These are phyloP conservation scores for Chirona hameri DNA, from an alignment of 2,888 invertebrate species.

Conservation along the genomic window DNA sequence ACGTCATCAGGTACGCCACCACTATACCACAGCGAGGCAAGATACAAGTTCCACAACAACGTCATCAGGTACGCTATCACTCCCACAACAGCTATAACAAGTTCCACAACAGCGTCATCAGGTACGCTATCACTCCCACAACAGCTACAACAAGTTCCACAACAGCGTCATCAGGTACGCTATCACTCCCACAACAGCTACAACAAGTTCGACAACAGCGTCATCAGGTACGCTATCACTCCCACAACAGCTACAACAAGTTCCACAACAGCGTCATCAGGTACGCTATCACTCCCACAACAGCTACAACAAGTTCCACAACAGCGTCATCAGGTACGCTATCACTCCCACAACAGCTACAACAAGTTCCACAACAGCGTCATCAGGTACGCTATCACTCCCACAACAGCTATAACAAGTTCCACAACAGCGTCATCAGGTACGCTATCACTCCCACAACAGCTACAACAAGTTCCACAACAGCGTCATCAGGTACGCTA, in stretches of 20 bases:
- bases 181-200: slow-evolving; percentile 95
- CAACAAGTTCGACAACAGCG: slow-evolving; percentile 97
- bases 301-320: slow-evolving; percentile 97
- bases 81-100: slow-evolving; percentile 96
- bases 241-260: slow-evolving; percentile 97
- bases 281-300: slow-evolving; percentile 95
- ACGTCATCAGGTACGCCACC: too few species aligned
- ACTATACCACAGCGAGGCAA: too few species aligned
- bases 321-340: slow-evolving; percentile 94
- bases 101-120: slow-evolving; percentile 95
- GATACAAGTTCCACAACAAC: slow-evolving; percentile 91
- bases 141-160: slow-evolving; percentile 96
- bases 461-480: slow-evolving; percentile 98
- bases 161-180: slow-evolving; percentile 96
- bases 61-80: slow-evolving; percentile 93
- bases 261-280: slow-evolving; percentile 96
- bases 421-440: slow-evolving; percentile 95
- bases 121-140: slow-evolving; percentile 95
- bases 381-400: slow-evolving; percentile 86
- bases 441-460: slow-evolving; percentile 91
- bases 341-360: slow-evolving; percentile 94
- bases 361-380: slow-evolving; percentile 99
- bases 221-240: slow-evolving; percentile 87
- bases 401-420: slow-evolving; percentile 97
- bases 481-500: slow-evolving; percentile 89